These are phyloP conservation scores for Platanista minor DNA, from an alignment of 2,113 vertebrate species.

Conservation along the genomic window DNA sequence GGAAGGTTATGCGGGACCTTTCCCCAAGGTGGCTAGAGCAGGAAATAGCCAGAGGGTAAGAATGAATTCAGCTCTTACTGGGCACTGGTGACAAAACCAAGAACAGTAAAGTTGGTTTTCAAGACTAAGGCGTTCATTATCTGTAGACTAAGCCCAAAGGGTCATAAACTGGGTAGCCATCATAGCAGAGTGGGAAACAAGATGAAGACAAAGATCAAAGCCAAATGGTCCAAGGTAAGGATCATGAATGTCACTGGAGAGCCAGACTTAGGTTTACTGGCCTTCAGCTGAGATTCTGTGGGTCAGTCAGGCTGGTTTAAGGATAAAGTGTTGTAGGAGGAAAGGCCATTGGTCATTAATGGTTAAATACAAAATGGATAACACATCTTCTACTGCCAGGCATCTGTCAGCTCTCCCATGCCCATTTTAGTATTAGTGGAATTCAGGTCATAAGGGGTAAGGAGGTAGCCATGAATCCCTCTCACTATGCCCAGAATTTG, in stretches of 20 bases:
- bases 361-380: constrained; percentile 34
- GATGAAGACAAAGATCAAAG: background rate
- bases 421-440: constrained; percentile 26
- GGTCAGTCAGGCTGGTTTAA: background rate
- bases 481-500: constrained; percentile 32
- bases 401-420: constrained; percentile 10
- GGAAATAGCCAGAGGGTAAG: background rate
- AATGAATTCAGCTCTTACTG: background rate
- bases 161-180: background rate
- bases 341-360: background rate
- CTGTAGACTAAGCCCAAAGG: background rate
- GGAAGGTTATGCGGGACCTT: background rate
- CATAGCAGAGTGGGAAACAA: background rate
- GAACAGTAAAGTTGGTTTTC: background rate
- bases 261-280: background rate
- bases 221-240: background rate
- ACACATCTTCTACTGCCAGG: background rate
- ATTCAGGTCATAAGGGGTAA: constrained; percentile 40
- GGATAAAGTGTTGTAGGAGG: background rate
- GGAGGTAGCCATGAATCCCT: constrained; percentile 38
- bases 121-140: background rate
- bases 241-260: background rate
- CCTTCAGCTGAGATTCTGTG: background rate
- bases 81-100: background rate
- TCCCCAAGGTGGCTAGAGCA: background rate